Conservation (phyloP, 2,113 vertebrate genomes). For the Poecile atricapillus region DNA sequence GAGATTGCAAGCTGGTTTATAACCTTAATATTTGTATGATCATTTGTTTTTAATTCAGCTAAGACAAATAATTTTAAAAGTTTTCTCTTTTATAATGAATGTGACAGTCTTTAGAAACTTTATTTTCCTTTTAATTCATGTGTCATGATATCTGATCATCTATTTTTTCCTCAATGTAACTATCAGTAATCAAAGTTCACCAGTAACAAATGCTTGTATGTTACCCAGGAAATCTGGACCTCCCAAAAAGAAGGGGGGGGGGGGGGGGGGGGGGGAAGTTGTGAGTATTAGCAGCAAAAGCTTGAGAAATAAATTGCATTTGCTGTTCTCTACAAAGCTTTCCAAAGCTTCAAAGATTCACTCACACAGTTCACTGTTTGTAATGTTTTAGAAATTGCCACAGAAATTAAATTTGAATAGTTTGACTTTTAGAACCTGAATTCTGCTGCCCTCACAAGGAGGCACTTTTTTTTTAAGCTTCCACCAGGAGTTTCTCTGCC, state of each 20-base stretch:
- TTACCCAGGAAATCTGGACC: not conserved
- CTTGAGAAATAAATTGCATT: not conserved
- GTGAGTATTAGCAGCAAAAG: not conserved
- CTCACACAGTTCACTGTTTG: not conserved
- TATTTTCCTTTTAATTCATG: not conserved
- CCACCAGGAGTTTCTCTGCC: not conserved
- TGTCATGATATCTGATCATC: not conserved
- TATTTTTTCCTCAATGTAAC: not conserved
- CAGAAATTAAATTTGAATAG: not conserved
- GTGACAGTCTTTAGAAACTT: not conserved
- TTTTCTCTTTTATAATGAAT: not conserved
- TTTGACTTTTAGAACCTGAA: not conserved
- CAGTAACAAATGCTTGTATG: not conserved
- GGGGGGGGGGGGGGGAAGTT: rapidly evolving
- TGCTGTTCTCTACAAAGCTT: not conserved
- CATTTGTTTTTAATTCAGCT: not conserved
- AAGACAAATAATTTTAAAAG: not conserved
- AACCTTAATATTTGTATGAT: not conserved
- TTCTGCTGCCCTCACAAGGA: not conserved
- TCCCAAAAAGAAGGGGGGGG: rapidly evolving
- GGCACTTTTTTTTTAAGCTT: not conserved
- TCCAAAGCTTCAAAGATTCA: not conserved
- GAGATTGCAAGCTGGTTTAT: not conserved
- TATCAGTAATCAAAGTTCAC: not conserved
- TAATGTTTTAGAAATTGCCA: not conserved